Evolutionary conservation across 1,140 invertebrate genomes (phyloP).

Genomic region (Panulirus ornatus): DNA sequence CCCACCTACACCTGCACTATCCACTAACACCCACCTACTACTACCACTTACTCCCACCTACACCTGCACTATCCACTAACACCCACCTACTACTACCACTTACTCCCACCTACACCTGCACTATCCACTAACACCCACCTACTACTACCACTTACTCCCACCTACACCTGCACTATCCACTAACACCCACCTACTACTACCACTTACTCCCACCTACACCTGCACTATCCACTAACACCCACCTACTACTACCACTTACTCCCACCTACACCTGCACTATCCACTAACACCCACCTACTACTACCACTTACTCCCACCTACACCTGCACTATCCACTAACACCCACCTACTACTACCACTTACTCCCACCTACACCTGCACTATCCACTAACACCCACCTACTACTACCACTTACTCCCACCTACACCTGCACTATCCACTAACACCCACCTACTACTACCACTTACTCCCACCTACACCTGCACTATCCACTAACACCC

Average conservation of each 20-base stretch:
- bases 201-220: neutral
- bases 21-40: neutral
- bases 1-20: too few relatives aligned
- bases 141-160: neutral
- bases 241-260: neutral
- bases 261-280: neutral
- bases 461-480: neutral
- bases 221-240: too few relatives aligned
- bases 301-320: neutral
- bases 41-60: neutral
- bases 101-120: neutral
- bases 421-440: too few relatives aligned
- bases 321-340: neutral
- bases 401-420: neutral
- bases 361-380: neutral
- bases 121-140: neutral
- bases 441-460: neutral
- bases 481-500: too few relatives aligned
- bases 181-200: neutral
- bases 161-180: too few relatives aligned
- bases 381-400: too few relatives aligned
- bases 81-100: neutral
- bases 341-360: neutral
- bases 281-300: neutral
- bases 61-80: too few relatives aligned